Percentiles rank a stretch among this genome's conserved stretches.
Conservation (phyloP, 2,797 vertebrate species). For the Mycteria americana region DNA sequence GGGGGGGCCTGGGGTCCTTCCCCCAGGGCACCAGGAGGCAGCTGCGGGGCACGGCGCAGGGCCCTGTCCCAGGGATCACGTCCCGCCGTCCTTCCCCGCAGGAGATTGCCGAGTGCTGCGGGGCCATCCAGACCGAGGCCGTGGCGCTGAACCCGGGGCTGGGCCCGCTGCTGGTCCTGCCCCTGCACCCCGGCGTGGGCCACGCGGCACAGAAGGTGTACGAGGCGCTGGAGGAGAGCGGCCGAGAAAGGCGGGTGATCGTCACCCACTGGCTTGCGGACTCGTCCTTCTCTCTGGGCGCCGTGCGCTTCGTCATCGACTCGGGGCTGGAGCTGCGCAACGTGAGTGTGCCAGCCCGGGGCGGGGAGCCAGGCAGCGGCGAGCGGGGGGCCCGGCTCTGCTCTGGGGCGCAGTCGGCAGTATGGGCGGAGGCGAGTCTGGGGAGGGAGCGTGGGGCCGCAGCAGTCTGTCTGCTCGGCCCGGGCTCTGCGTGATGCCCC, state of each 20-base stretch:
- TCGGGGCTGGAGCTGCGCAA: conserved; percentile 87
- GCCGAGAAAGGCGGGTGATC: conserved; percentile 74
- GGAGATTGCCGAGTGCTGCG: conserved; percentile 82
- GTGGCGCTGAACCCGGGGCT: conserved; percentile 77
- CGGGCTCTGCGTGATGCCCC: too few relatives aligned
- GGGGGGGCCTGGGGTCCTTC: not conserved
- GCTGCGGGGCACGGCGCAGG: accelerated
- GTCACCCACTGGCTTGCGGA: conserved; percentile 85
- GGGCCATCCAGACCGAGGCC: conserved; percentile 79
- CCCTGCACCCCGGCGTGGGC: conserved; percentile 78
- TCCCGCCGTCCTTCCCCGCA: conserved; percentile 25
- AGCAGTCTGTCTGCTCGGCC: accelerated
- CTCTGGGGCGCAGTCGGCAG: not conserved
- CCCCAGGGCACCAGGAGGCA: too few relatives aligned
- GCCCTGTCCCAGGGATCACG: accelerated
- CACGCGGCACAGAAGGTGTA: conserved; percentile 81
- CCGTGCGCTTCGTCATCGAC: conserved; percentile 86
- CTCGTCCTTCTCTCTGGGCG: conserved; percentile 86
- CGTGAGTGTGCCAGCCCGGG: conserved; percentile 71
- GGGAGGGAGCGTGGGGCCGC: not conserved
- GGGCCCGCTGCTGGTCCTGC: conserved; percentile 77
- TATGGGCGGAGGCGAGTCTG: not conserved
- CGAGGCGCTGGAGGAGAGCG: conserved; percentile 51
- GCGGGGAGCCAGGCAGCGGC: accelerated
- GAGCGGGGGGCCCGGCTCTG: not conserved